phyloP scores from a whole-genome alignment of 2,888 invertebrate genomes.

The Tyria jacobaeae region DNA sequence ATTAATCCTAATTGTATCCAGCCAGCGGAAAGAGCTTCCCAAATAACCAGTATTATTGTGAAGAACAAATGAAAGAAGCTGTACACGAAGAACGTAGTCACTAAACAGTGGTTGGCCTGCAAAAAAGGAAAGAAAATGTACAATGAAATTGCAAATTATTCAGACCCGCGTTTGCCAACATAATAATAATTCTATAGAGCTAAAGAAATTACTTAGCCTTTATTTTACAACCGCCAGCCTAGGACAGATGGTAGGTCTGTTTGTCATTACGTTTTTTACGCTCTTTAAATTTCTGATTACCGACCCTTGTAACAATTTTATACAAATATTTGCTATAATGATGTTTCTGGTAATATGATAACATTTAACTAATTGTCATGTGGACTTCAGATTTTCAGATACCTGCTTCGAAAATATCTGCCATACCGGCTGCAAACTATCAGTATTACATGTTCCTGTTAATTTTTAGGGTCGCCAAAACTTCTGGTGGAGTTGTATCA shows the following conservation, averaged over 20 bases:
- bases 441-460: too few species aligned
- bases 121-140: slow-evolving; percentile 34
- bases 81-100: slow-evolving; percentile 79
- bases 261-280: too few species aligned
- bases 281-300: too few species aligned
- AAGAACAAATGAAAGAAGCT: slow-evolving; percentile 80
- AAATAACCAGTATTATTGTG: slow-evolving; percentile 73
- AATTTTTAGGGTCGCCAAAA: too few species aligned
- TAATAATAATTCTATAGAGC: slow-evolving; percentile 4
- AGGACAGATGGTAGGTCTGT: not conserved
- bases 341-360: too few species aligned
- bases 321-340: too few species aligned
- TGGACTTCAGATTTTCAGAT: too few species aligned
- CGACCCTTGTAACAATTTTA: too few species aligned
- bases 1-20: slow-evolving; percentile 79
- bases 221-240: not conserved
- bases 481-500: too few species aligned
- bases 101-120: slow-evolving; percentile 77
- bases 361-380: too few species aligned
- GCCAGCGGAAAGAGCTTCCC: slow-evolving; percentile 74
- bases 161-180: not conserved
- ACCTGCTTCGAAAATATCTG: too few species aligned
- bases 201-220: not conserved
- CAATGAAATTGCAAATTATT: not conserved
- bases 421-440: too few species aligned